Base-by-base conservation (phyloP, 2,888 invertebrate genomes). In the Petrolisthes manimaculis region DNA sequence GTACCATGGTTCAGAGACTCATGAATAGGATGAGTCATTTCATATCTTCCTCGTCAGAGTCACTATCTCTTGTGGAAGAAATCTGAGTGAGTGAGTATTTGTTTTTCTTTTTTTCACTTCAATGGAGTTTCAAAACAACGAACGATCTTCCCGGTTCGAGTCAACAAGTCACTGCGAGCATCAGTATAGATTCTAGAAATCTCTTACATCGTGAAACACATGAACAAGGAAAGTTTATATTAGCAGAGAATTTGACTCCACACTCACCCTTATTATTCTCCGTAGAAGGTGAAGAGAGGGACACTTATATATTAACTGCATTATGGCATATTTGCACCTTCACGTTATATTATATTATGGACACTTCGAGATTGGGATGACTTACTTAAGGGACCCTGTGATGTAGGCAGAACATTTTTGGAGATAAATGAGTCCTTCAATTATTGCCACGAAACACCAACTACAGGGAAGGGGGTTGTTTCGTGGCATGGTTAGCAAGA, bases 301-400 rank as follows among this genome's bases (percentile, higher is more conserved):
- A 21, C 71, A 71, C 71, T 71, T 71, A 71, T 71, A 71, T 14
- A 71, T 71, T 71, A 71, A 71, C 12, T 71, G 71, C 71, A 71
- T 71, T 71, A 71, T 71, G 71, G 71, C 71, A 21, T 6, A n/a
- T 71, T n/a, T 14, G 71, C 71, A 71, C 71, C 71, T 71, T 71
- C 18, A 21, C 6, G 71, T 71, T n/a, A 61, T 61, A 61, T 61
- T 61, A 61, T 61, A 18, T 61, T 18, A 61, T 18, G 18, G 61
- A 61, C 9, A 61, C 61, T 61, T 61, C 18, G 61, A 61, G 18
- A 61, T 61, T 61, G 18, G 18, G 61, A 12, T 61, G 61, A 9
- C 61, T 61, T 61, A 12, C 18, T 61, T 61, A 61, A 18, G 37
- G 37, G 37, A 37, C 37, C 37, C 37, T 37, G 37, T 37, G 37